These are phyloP conservation scores for Furcifer pardalis DNA, from an alignment of 2,797 vertebrate species.

Conservation along the genomic window DNA sequence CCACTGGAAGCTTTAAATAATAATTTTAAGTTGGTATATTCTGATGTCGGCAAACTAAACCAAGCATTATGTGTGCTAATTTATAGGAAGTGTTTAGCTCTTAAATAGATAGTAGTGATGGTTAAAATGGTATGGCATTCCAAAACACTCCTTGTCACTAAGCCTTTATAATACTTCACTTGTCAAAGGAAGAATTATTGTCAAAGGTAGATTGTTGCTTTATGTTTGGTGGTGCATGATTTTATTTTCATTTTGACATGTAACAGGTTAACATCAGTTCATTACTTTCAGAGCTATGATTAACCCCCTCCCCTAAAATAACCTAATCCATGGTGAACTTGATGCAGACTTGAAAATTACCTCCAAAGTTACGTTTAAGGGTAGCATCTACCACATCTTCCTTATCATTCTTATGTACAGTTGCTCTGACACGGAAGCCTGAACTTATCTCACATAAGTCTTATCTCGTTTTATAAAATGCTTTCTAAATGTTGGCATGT, in stretches of 20 bases:
- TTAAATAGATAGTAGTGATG: not conserved
- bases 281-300: not conserved
- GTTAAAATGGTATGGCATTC: not conserved
- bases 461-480: slow-evolving; percentile 31
- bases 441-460: not conserved
- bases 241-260: not conserved
- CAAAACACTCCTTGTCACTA: not conserved
- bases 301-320: not conserved
- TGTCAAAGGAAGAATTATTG: not conserved
- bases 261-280: not conserved
- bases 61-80: not conserved
- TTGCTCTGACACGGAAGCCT: not conserved
- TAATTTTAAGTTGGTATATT: not conserved
- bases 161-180: not conserved
- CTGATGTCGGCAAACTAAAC: not conserved
- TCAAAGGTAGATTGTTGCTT: not conserved
- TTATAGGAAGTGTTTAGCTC: not conserved
- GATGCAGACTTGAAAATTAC: not conserved
- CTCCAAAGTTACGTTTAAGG: not conserved
- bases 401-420: not conserved
- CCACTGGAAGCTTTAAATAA: not conserved
- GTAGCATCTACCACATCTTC: not conserved
- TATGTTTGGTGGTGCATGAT: not conserved
- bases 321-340: not conserved
- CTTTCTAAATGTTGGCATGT: not conserved